A percentile compares a stretch with the other conserved stretches of the same genome.
phyloP scores from a whole-genome alignment of 1,140 invertebrate species.

The Matsumurasca onukii region DNA sequence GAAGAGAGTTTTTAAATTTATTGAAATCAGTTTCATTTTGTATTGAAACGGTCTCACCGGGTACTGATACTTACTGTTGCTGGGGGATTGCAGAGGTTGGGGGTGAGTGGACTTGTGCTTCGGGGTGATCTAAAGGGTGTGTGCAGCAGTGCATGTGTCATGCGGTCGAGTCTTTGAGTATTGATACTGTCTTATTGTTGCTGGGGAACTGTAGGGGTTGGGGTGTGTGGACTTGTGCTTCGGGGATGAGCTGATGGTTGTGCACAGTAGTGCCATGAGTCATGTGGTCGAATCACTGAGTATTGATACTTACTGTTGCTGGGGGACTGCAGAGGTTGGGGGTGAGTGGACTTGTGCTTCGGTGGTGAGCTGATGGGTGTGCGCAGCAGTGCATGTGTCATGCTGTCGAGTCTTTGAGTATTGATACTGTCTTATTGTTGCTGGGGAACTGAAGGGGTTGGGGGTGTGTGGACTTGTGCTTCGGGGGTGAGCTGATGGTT shows the following conservation, averaged over 20 bases:
- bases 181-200: slow-evolving; percentile 52
- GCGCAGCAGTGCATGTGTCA: slow-evolving; percentile 68
- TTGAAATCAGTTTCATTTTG: too few species aligned
- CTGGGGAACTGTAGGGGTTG: slow-evolving; percentile 51
- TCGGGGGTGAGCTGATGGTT: slow-evolving; percentile 68
- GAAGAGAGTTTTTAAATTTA: too few species aligned
- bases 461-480: slow-evolving; percentile 57
- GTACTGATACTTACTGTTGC: slow-evolving; percentile 49
- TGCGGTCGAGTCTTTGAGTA: slow-evolving; percentile 64
- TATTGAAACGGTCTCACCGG: too few species aligned
- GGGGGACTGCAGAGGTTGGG: slow-evolving; percentile 52
- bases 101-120: slow-evolving; percentile 59
- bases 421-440: slow-evolving; percentile 51
- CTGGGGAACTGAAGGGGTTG: slow-evolving; percentile 51
- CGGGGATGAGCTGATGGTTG: slow-evolving; percentile 69
- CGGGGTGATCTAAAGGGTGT: slow-evolving; percentile 71
- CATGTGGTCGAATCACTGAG: slow-evolving; percentile 72
- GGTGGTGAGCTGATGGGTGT: slow-evolving; percentile 71
- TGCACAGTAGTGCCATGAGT: slow-evolving; percentile 67
- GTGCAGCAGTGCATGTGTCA: slow-evolving; percentile 68
- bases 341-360: slow-evolving; percentile 57
- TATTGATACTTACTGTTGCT: slow-evolving; percentile 50
- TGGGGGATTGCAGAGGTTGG: slow-evolving; percentile 51
- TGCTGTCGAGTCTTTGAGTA: slow-evolving; percentile 64
- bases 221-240: slow-evolving; percentile 59